Conservation (phyloP, 1,140 invertebrate species). For the Cherax destructor region DNA sequence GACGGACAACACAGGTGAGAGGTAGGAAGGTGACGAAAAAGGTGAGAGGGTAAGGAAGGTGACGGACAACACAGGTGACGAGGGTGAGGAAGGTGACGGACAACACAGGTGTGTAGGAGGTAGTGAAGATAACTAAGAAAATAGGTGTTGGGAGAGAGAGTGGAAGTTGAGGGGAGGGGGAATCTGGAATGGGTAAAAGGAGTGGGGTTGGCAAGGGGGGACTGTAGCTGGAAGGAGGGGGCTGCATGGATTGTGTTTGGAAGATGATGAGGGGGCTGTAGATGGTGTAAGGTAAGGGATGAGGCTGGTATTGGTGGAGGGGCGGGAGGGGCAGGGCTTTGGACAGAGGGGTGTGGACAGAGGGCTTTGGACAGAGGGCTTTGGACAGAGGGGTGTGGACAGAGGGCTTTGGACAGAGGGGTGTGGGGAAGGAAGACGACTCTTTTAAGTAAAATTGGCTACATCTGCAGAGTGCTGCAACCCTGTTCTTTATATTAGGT, state of each 20-base stretch:
- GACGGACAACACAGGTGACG: too few relatives aligned
- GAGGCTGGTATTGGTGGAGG: neutral
- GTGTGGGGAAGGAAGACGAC: too few relatives aligned
- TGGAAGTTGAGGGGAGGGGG: neutral
- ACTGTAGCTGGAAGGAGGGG: neutral
- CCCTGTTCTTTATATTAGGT: too few relatives aligned
- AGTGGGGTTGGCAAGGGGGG: neutral
- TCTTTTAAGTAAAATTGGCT: too few relatives aligned
- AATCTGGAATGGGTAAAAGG: neutral
- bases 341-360: neutral
- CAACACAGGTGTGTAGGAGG: too few relatives aligned
- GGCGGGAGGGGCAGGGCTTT: neutral
- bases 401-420: neutral
- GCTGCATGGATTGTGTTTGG: conserved; percentile 7
- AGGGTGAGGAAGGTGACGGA: too few relatives aligned
- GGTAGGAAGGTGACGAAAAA: too few relatives aligned
- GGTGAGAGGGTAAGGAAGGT: neutral
- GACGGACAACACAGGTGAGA: too few relatives aligned
- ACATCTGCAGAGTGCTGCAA: too few relatives aligned
- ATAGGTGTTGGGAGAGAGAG: neutral
- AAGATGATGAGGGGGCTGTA: neutral
- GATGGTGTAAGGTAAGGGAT: neutral
- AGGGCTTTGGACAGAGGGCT: too few relatives aligned
- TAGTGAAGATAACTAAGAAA: too few relatives aligned
- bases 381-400: too few relatives aligned